These are phyloP conservation scores for Drosophila engyochracea DNA, from an alignment of 2,888 invertebrate species.

Conservation along the genomic window DNA sequence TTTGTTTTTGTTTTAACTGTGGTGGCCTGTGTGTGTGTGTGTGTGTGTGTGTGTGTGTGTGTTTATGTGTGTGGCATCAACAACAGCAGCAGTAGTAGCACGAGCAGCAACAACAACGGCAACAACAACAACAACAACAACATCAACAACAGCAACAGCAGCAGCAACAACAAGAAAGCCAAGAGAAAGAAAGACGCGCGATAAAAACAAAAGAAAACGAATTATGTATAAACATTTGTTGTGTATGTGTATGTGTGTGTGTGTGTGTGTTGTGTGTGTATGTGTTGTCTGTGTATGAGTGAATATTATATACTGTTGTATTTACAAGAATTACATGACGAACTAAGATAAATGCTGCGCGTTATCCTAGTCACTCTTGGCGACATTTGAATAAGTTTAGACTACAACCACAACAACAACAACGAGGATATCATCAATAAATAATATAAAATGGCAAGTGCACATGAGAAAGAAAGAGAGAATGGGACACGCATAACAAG, in stretches of 20 bases:
- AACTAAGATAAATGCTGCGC: neutral
- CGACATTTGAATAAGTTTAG: neutral
- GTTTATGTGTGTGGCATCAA: constrained; percentile 7
- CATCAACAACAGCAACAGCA: constrained; percentile 45
- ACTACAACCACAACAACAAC: constrained; percentile 22
- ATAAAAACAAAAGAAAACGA: constrained; percentile 20
- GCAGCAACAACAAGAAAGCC: constrained; percentile 41
- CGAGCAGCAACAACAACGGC: constrained; percentile 39
- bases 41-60: constrained; percentile 4
- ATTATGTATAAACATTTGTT: constrained; percentile 10
- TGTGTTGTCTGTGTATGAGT: constrained; percentile 2
- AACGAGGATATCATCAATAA: constrained; percentile 14
- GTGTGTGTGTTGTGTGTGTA: neutral
- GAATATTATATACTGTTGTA: neutral
- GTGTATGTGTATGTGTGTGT: constrained; percentile 12
- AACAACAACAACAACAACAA: constrained; percentile 34
- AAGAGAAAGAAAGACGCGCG: constrained; percentile 16
- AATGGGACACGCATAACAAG: neutral
- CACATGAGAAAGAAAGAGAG: constrained; percentile 25
- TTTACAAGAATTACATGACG: constrained; percentile 4
- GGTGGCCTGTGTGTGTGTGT: neutral
- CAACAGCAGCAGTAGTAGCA: constrained; percentile 40
- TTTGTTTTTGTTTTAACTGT: neutral
- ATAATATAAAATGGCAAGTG: constrained; percentile 15
- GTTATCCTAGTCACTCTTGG: constrained; percentile 1